Percentiles rank a stretch among this genome's conserved stretches.
These are phyloP conservation scores for Frankliniella fusca DNA, from an alignment of 2,888 invertebrate genomes.

Conservation along the genomic window DNA sequence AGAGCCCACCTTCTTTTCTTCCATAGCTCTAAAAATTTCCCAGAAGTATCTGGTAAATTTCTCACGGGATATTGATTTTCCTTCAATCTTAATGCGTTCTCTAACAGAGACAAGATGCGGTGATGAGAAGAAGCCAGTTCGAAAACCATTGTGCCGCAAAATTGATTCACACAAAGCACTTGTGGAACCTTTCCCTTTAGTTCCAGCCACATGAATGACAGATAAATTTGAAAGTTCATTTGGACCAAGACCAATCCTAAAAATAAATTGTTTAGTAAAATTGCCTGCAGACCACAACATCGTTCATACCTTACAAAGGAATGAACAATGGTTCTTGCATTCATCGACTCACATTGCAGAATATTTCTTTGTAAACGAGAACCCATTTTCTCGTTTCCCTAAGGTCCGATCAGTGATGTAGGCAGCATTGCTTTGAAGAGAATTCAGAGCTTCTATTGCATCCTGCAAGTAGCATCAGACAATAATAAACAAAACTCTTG, in stretches of 20 bases:
- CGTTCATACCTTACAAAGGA: not conserved
- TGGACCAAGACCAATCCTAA: slow-evolving; percentile 37
- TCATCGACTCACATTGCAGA: slow-evolving; percentile 39
- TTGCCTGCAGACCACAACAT: not conserved
- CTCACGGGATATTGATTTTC: slow-evolving; percentile 66
- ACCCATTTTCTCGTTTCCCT: not conserved
- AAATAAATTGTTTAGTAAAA: slow-evolving; percentile 27
- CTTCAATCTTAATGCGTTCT: slow-evolving; percentile 87
- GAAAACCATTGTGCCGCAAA: slow-evolving; percentile 73
- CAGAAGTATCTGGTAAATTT: slow-evolving; percentile 79
- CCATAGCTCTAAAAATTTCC: slow-evolving; percentile 57
- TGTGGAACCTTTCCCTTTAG: slow-evolving; percentile 97
- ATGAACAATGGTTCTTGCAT: not conserved
- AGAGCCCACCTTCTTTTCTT: slow-evolving; percentile 46
- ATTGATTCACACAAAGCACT: slow-evolving; percentile 91
- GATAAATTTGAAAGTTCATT: slow-evolving; percentile 54
- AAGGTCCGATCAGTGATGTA: not conserved
- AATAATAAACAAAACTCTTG: too few relatives aligned
- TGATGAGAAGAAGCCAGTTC: slow-evolving; percentile 92
- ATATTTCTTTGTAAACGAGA: slow-evolving; percentile 24
- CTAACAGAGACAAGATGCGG: slow-evolving; percentile 90
- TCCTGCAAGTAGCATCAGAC: slow-evolving; percentile 52
- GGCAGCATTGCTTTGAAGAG: slow-evolving; percentile 67
- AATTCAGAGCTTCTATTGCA: slow-evolving; percentile 64
- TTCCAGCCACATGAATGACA: slow-evolving; percentile 92